Evolutionary conservation across 2,797 vertebrate species (phyloP).

Genomic region (Pangasius larnaudii): DNA sequence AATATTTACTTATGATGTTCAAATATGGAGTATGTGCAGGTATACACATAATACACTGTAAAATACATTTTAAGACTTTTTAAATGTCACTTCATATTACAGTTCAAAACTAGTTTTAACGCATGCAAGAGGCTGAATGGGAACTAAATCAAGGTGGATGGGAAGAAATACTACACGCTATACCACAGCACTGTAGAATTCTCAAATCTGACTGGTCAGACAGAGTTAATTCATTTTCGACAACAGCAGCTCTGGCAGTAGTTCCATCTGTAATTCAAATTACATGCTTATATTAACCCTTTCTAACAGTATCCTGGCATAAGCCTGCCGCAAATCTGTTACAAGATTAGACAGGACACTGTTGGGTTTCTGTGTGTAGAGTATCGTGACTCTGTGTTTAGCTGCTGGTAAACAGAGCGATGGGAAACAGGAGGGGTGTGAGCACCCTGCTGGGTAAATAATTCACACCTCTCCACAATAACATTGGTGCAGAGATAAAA

Average conservation of each 20-base stretch:
- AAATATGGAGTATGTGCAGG: background rate
- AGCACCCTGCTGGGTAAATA: background rate
- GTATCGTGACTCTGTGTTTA: background rate
- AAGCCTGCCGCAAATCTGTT: background rate
- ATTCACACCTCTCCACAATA: too few relatives aligned
- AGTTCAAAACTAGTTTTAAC: background rate
- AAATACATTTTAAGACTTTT: background rate
- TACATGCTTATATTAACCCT: background rate
- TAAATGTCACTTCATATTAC: background rate
- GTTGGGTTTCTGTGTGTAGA: background rate
- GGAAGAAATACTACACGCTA: background rate
- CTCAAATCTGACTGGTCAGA: constrained; percentile 8
- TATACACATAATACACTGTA: background rate
- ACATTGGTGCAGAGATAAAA: background rate
- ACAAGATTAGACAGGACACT: background rate
- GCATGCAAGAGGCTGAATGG: background rate
- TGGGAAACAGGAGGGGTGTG: background rate
- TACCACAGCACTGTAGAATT: background rate
- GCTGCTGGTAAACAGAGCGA: too few relatives aligned
- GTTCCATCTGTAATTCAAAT: background rate
- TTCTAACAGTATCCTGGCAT: background rate
- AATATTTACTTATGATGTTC: background rate
- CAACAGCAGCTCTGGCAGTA: background rate
- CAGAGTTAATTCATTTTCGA: background rate
- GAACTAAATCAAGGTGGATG: background rate